Evolutionary conservation across 53 echinoderm and acorn worm genomes (phyloP).

Genomic region (Echinarachnius parma): DNA sequence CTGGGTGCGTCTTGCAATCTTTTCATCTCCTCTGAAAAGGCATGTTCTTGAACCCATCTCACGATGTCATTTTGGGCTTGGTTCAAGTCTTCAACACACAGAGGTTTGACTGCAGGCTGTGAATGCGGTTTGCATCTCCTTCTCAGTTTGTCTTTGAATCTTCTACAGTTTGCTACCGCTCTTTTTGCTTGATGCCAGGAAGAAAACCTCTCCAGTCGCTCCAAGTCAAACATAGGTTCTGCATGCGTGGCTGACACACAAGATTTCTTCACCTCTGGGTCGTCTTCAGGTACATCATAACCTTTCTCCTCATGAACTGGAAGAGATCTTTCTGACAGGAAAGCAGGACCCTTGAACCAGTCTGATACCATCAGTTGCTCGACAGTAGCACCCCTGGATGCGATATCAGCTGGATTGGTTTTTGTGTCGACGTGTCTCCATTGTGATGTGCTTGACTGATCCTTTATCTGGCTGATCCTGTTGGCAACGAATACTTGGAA

Average conservation of each 20-base stretch:
- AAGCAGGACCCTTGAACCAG: constrained; percentile 40
- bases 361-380: constrained; percentile 5
- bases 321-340: not conserved
- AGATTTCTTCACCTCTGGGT: constrained; percentile 53
- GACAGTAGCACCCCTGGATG: constrained; percentile 46
- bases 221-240: constrained; percentile 1
- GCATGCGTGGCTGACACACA: not conserved
- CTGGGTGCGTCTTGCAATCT: constrained; percentile 13
- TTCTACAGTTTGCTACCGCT: constrained; percentile 50
- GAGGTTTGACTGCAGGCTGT: not conserved
- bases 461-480: constrained; percentile 46
- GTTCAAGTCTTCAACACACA: constrained; percentile 21
- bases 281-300: constrained; percentile 18
- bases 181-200: constrained; percentile 44
- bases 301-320: not conserved
- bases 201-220: constrained; percentile 47
- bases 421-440: constrained; percentile 55
- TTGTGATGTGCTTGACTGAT: constrained; percentile 30
- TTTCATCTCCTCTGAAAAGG: constrained; percentile 43
- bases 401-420: constrained; percentile 53
- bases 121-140: not conserved
- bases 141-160: constrained; percentile 33
- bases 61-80: constrained; percentile 43
- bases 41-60: constrained; percentile 31
- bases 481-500: constrained; percentile 72